Percentiles rank a stretch among this genome's conserved stretches.
Evolutionary conservation across 2,888 invertebrate genomes (phyloP).

Genomic region (Drosophila kambysellisi): DNA sequence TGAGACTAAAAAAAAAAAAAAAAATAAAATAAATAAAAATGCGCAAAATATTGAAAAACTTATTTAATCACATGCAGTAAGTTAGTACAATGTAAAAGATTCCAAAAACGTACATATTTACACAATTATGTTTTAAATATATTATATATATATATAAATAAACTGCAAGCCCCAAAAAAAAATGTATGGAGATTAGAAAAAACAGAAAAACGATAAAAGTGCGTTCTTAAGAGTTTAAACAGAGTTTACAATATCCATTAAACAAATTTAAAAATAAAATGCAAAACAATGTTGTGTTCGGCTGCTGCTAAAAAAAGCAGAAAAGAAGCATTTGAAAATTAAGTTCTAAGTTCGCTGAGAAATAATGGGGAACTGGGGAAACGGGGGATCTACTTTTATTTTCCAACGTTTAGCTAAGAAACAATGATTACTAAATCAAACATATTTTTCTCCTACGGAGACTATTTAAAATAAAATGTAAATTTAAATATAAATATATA

Average conservation of each 20-base stretch:
- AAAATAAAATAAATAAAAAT: constrained; percentile 2
- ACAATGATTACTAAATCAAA: not conserved
- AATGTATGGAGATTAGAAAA: not conserved
- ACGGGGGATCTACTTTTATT: not conserved
- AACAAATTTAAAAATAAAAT: not conserved
- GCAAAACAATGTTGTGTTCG: not conserved
- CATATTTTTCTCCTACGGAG: not conserved
- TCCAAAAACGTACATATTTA: constrained; percentile 30
- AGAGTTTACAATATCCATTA: not conserved
- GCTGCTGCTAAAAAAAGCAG: not conserved
- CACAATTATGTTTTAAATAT: constrained; percentile 22
- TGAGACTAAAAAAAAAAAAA: constrained; percentile 50
- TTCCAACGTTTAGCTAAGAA: not conserved
- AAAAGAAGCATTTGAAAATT: not conserved
- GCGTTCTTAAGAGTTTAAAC: not conserved
- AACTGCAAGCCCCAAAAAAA: constrained; percentile 4
- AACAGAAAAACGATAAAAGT: not conserved
- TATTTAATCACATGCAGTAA: constrained; percentile 43
- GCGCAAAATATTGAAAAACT: constrained; percentile 46
- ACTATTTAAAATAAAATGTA: not conserved
- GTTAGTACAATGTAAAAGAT: constrained; percentile 44
- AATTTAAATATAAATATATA: not conserved
- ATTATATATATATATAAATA: not conserved
- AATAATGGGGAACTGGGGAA: not conserved
- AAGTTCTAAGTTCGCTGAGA: not conserved